Percentiles rank a stretch among this genome's conserved stretches.
These are phyloP conservation scores for Manis pentadactyla DNA, from an alignment of 2,797 vertebrate species.

Conservation along the genomic window DNA sequence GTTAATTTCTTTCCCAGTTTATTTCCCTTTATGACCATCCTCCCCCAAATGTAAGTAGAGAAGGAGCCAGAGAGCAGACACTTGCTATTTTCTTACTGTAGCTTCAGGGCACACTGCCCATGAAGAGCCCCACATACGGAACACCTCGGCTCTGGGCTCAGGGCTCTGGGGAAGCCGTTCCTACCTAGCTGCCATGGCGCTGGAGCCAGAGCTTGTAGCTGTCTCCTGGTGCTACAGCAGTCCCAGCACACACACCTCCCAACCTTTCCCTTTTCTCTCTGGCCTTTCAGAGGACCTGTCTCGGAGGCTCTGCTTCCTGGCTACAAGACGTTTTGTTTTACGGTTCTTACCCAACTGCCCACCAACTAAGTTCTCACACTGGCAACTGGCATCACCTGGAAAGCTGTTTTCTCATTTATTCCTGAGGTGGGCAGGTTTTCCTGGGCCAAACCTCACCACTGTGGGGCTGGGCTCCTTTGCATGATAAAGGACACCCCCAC, in stretches of 20 bases:
- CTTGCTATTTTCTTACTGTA: conserved; percentile 25
- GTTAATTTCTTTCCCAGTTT: conserved; percentile 12
- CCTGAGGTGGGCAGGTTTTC: not conserved
- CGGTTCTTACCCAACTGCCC: not conserved
- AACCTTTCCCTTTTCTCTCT: not conserved
- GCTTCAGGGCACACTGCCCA: not conserved
- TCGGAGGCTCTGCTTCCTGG: not conserved
- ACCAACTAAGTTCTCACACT: not conserved
- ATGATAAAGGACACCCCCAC: conserved; percentile 42
- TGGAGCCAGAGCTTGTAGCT: not conserved
- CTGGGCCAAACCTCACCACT: not conserved
- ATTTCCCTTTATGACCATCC: not conserved
- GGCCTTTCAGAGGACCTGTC: not conserved
- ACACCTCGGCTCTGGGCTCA: not conserved
- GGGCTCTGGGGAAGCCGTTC: conserved; percentile 47
- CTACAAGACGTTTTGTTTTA: not conserved
- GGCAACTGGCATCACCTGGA: not conserved
- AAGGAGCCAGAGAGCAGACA: conserved; percentile 26
- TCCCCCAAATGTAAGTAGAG: conserved; percentile 24
- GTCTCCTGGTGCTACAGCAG: not conserved
- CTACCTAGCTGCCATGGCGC: not conserved
- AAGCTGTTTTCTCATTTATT: conserved; percentile 59
- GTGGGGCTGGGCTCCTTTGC: conserved; percentile 48
- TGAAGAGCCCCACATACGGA: not conserved
- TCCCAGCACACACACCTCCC: not conserved